phyloP scores from a whole-genome alignment of 2,888 invertebrate species.

The Hedychridium roseum region DNA sequence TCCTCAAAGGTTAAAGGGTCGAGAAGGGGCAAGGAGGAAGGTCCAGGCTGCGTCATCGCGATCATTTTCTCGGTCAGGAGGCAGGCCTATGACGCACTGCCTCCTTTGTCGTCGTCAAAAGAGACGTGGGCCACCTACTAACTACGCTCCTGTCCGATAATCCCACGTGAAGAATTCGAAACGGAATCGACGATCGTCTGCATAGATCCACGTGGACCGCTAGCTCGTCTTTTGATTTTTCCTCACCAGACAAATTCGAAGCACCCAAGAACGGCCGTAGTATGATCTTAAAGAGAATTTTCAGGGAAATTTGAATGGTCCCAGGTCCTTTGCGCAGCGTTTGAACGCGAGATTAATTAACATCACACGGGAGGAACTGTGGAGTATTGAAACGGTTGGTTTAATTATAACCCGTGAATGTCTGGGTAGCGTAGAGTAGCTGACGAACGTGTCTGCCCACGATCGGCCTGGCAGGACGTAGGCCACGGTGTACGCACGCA shows the following conservation, averaged over 20 bases:
- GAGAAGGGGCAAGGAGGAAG: slow-evolving; percentile 14
- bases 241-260: too few species aligned
- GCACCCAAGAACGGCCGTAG: too few species aligned
- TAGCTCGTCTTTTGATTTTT: too few species aligned
- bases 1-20: slow-evolving; percentile 4
- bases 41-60: slow-evolving; percentile 24
- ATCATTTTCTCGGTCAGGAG: slow-evolving; percentile 11
- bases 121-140: not conserved
- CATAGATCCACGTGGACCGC: slow-evolving; percentile 3
- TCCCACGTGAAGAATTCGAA: slow-evolving; percentile 11
- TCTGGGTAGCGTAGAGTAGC: too few species aligned
- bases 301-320: too few species aligned
- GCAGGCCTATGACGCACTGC: slow-evolving; percentile 8
- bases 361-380: too few species aligned
- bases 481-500: not conserved
- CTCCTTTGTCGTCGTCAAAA: slow-evolving; percentile 10
- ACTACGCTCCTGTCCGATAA: slow-evolving; percentile 10
- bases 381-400: too few species aligned
- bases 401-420: too few species aligned
- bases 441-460: not conserved
- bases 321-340: too few species aligned
- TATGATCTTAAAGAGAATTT: too few species aligned
- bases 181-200: slow-evolving; percentile 8
- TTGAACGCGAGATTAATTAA: too few species aligned
- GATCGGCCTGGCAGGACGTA: not conserved